Percentiles rank a stretch among this genome's conserved stretches.
Conservation (phyloP, 1,140 invertebrate species). For the Diplogasteroides magnus region DNA sequence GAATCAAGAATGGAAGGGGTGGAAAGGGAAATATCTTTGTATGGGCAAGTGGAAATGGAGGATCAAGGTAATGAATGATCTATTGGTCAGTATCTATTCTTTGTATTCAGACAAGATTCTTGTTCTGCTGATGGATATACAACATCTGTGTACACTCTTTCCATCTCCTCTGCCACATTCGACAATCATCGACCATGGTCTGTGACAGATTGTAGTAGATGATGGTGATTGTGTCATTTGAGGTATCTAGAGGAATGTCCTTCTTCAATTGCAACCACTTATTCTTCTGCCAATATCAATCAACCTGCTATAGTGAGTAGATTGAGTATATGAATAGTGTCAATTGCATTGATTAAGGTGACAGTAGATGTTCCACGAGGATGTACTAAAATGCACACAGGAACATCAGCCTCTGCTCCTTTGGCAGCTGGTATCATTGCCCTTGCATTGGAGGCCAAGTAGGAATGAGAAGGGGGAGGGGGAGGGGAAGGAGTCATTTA, state of each 20-base stretch:
- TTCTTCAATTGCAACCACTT: conserved; percentile 88
- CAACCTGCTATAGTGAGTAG: conserved; percentile 91
- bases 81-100: background rate
- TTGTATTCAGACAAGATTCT: conserved; percentile 71
- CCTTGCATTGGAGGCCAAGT: conserved; percentile 64
- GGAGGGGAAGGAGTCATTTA: conserved; percentile 55
- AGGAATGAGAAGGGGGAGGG: conserved; percentile 25
- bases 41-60: conserved; percentile 98
- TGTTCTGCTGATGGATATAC: conserved; percentile 99
- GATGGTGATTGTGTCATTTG: background rate
- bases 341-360: no score
- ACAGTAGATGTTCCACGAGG: conserved; percentile 53
- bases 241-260: conserved; percentile 89
- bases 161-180: conserved; percentile 84
- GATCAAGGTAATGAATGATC: conserved; percentile 61
- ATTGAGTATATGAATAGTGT: no score
- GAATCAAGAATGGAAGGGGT: conserved; percentile 69
- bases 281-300: conserved; percentile 77
- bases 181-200: conserved; percentile 85
- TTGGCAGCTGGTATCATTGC: conserved; percentile 63
- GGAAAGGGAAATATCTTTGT: conserved; percentile 98
- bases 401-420: conserved; percentile 64
- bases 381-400: conserved; percentile 57
- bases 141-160: conserved; percentile 94
- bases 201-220: background rate